These are phyloP conservation scores for Cydia pomonella DNA, from an alignment of 1,140 invertebrate species.

Conservation along the genomic window DNA sequence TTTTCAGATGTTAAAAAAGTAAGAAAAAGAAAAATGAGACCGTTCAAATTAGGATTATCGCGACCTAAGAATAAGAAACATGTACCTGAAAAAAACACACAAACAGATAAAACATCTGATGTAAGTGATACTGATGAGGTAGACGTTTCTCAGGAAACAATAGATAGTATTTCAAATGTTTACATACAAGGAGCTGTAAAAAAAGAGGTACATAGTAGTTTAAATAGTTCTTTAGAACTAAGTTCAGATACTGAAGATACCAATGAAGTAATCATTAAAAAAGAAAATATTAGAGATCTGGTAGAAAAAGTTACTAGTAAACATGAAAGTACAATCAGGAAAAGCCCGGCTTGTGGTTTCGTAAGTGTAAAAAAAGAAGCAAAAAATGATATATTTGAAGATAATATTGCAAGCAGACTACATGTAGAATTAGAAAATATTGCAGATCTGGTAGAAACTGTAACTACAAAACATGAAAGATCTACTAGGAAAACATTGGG, in stretches of 20 bases:
- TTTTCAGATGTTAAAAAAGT: constrained; percentile 68
- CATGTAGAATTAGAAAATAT: constrained; percentile 40
- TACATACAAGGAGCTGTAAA: constrained; percentile 52
- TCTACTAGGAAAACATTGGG: background rate
- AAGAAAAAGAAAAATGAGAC: constrained; percentile 72
- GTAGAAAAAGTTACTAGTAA: constrained; percentile 49
- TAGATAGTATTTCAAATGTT: constrained; percentile 53
- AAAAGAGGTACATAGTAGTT: constrained; percentile 41
- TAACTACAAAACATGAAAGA: constrained; percentile 37
- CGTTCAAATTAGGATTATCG: constrained; percentile 71
- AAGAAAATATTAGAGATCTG: constrained; percentile 46
- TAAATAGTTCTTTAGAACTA: constrained; percentile 33
- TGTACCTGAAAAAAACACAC: constrained; percentile 27
- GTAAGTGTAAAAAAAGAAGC: constrained; percentile 40
- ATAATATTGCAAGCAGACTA: constrained; percentile 32
- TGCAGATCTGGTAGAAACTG: constrained; percentile 51
- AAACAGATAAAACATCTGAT: constrained; percentile 38
- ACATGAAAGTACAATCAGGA: background rate
- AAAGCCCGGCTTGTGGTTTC: background rate
- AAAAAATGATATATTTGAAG: constrained; percentile 37
- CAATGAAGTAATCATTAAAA: constrained; percentile 25
- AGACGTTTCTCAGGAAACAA: constrained; percentile 57
- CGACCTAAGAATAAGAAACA: constrained; percentile 62
- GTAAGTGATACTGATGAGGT: constrained; percentile 54
- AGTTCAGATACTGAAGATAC: constrained; percentile 37